Evolutionary conservation across 2,113 vertebrate species (phyloP), one percentile per base, ranked within the genome.

Genomic region (Cisticola juncidis): DNA sequence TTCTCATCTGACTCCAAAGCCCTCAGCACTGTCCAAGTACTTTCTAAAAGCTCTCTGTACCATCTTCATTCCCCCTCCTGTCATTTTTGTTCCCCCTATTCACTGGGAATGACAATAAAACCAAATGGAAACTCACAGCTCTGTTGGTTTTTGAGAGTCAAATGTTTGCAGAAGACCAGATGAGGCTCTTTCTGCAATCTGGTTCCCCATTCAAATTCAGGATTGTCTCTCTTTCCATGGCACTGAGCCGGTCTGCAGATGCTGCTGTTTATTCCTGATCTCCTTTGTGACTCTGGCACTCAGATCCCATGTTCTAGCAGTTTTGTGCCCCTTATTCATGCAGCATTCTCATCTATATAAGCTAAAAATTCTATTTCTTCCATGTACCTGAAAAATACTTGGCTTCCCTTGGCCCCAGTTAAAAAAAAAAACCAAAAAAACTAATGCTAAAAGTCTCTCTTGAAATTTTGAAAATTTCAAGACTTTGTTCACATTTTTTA

Each of bases 81-180:
- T 31, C 25, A 25, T 64, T 90, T 95, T 81, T 24, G 70, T 57
- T 65, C 74, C 28, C 14, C 25, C 10, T 47, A 0, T 87, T 94
- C 70, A 48, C 56, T 82, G 79, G 48, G 17, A 61, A 23, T 64
- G 28, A 82, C 87, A 90, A 72, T 68, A 72, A 91, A 94, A 45
- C n/a, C 69, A 90, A 93, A 93, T 62, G 53, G 66, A 89, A 94
- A 64, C 69, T 89, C 81, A 44, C n/a, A 68, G 48, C 57, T 94
- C 15, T 16, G 57, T 72, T 82, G 88, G 19, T 9, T 91, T 94
- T 93, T 76, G 66, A 82, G 36, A 54, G 61, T 28, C 4, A 14
- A 87, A 87, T 82, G 17, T 94, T 93, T 97, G 48, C 84, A 76
- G 85, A 87, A 65, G 66, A 64, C 48, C 60, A 94, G 61, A 93